Evolutionary conservation across 2,888 invertebrate genomes (phyloP), one percentile per base, ranked within the genome.

Genomic region (Diloba caeruleocephala): DNA sequence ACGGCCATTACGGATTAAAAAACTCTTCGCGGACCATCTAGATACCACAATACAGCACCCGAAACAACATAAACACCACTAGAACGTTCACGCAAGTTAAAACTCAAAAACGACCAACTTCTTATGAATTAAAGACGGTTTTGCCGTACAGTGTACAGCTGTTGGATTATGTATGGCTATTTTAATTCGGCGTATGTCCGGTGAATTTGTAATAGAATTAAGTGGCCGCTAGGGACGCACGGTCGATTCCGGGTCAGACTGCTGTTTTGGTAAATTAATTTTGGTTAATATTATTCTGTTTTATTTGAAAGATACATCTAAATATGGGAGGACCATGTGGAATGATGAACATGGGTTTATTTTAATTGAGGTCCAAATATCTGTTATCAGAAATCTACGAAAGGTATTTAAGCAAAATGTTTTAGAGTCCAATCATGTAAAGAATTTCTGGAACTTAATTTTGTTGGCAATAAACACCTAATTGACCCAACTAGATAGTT

Each of bases 1-100:
- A 65, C 78, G 80, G 68, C 88, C 85, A 88, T 90, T 89, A 87
- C 76, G 85, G 89, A 90, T 91, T 90, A 90, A 90, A 91, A 89
- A 87, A 87, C 84, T 88, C 84, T 88, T 84, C 83, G 79, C 83
- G 79, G 72, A 60, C 83, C 87, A 88, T 85, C 84, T 79, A 83
- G 86, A 89, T 88, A 88, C 68, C 65, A 64, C 50, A 53, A 33
- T 54, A 45, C 9, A 8, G 31, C 9, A n/a, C n/a, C 13, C 41
- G 33, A 31, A 70, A 64, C 8, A 21, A 4, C 49, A 3, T 19
- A 64, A 58, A 28, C 15, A 39, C 53, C 75, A 26, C 0, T 1
- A 1, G 6, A 28, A 29, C 6, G 3, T 37, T 8, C 55, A 71
- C 15, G 15, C 55, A 14, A 71, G 56, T 55, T 45, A 45, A 12